Evolutionary conservation across 2,888 invertebrate genomes (phyloP).

Genomic region (Frankliniella intonsa): DNA sequence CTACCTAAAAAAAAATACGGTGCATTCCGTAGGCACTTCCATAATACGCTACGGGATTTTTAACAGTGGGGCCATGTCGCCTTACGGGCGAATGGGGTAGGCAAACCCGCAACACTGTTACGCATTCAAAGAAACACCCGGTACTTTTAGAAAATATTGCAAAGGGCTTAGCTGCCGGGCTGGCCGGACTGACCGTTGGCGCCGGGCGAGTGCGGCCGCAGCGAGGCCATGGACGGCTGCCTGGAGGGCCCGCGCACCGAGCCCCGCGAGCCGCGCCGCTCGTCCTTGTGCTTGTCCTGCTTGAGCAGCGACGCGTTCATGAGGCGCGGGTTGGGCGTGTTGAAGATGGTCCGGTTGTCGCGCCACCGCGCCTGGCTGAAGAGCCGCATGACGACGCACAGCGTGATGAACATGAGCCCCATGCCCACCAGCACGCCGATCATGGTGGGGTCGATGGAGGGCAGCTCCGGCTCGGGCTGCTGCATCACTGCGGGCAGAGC

Average conservation of each 20-base stretch:
- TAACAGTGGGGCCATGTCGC: too few relatives aligned
- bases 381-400: slow-evolving; percentile 83
- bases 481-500: slow-evolving; percentile 47
- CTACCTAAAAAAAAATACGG: too few relatives aligned
- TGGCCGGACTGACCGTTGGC: too few relatives aligned
- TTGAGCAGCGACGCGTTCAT: slow-evolving; percentile 85
- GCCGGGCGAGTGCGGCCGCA: slow-evolving; percentile 73
- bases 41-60: too few relatives aligned
- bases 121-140: too few relatives aligned
- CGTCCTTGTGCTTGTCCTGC: slow-evolving; percentile 74
- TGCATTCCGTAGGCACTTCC: too few relatives aligned
- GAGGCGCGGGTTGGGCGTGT: slow-evolving; percentile 87
- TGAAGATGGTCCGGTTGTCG: slow-evolving; percentile 88
- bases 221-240: slow-evolving; percentile 79
- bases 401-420: slow-evolving; percentile 90
- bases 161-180: too few relatives aligned
- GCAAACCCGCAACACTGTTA: too few relatives aligned
- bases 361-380: slow-evolving; percentile 89
- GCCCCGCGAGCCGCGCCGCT: slow-evolving; percentile 72
- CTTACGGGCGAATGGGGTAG: too few relatives aligned
- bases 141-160: too few relatives aligned
- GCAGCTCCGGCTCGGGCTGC: slow-evolving; percentile 50
- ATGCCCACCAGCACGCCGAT: slow-evolving; percentile 84
- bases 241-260: slow-evolving; percentile 76
- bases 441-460: slow-evolving; percentile 80